A percentile compares a stretch with the other conserved stretches of the same genome.
phyloP scores from a whole-genome alignment of 2,797 vertebrate genomes.

The Todus mexicanus region DNA sequence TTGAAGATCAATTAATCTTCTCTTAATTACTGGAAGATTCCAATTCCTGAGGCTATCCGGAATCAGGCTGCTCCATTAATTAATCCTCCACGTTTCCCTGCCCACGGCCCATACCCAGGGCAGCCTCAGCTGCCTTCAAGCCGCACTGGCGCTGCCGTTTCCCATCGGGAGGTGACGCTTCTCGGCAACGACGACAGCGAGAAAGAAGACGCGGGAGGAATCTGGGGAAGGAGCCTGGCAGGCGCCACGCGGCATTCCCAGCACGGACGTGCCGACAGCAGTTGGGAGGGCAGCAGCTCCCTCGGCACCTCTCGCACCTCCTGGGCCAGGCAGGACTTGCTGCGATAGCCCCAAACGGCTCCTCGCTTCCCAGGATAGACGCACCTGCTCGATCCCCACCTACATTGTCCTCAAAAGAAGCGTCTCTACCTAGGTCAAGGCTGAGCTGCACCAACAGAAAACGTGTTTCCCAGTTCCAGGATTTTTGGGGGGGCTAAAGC shows the following conservation, averaged over 20 bases:
- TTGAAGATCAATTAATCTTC: neutral
- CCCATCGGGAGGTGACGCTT: neutral
- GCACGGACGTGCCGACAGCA: accelerated
- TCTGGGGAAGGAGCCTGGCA: neutral
- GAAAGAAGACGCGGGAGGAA: neutral
- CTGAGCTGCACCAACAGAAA: neutral
- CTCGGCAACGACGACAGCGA: accelerated
- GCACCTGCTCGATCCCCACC: neutral
- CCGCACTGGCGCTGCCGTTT: neutral
- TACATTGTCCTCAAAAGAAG: neutral
- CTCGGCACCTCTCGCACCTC: neutral
- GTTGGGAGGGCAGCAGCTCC: neutral
- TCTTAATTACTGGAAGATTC: neutral
- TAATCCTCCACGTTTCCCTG: neutral
- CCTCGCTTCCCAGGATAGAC: accelerated
- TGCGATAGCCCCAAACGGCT: neutral
- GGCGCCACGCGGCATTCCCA: neutral
- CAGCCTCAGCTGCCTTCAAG: neutral
- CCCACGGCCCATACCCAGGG: neutral
- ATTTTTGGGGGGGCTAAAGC: too few relatives aligned
- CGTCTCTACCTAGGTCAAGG: neutral
- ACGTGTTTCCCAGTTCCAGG: too few relatives aligned
- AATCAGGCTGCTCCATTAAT: neutral
- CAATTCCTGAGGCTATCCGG: neutral
- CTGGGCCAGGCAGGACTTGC: neutral